Evolutionary conservation across 2,113 vertebrate genomes (phyloP).

Genomic region (Loxodonta africana): DNA sequence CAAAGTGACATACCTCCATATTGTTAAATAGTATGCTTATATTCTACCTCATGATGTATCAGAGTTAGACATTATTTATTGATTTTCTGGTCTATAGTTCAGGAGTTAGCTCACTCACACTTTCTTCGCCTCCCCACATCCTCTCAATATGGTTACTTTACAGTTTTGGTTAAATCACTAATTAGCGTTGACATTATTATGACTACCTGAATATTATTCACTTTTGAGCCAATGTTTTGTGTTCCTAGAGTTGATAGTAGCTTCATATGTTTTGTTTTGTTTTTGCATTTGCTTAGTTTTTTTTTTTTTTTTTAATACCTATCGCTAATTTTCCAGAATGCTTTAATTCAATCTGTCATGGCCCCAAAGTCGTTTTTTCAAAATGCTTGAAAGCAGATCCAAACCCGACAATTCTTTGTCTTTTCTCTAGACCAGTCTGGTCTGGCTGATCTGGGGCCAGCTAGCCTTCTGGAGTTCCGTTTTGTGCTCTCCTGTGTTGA

Average conservation of each 20-base stretch:
- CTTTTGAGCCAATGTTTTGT: not conserved
- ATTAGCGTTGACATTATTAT: not conserved
- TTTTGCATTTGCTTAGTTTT: not conserved
- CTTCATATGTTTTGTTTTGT: not conserved
- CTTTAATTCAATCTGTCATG: not conserved
- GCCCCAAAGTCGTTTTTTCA: not conserved
- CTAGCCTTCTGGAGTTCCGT: not conserved
- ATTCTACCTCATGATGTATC: not conserved
- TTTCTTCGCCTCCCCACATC: not conserved
- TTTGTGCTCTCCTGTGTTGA: not conserved
- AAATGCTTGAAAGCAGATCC: not conserved
- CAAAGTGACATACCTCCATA: not conserved
- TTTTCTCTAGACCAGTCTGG: not conserved
- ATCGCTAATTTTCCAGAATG: not conserved
- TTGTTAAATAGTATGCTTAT: not conserved
- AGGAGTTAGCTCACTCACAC: not conserved
- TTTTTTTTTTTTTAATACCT: not conserved
- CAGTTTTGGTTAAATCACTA: constrained; percentile 1
- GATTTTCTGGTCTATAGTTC: constrained; percentile 51
- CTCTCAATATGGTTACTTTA: not conserved
- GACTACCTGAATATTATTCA: not conserved
- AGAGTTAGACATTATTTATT: not conserved
- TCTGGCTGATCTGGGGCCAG: not conserved
- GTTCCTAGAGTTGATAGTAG: not conserved
- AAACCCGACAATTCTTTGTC: not conserved